Conservation (phyloP, 2,888 invertebrate species). For the Metalampra italica region DNA sequence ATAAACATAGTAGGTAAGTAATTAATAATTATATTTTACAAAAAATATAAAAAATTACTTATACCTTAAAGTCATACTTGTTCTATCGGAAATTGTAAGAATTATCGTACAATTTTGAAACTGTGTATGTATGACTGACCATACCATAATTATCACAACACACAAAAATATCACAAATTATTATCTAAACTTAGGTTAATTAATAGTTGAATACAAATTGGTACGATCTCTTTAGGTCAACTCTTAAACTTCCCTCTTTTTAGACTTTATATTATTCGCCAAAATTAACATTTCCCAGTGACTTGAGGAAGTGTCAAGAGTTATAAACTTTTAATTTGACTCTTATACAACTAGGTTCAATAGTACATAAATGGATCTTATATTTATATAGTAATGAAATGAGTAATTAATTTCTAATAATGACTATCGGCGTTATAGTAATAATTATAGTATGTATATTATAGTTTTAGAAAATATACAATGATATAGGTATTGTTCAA, state of each 20-base stretch:
- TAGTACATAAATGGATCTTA: no score
- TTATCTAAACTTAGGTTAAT: slow-evolving; percentile 16
- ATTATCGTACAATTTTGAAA: not conserved
- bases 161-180: slow-evolving; percentile 59
- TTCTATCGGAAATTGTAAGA: not conserved
- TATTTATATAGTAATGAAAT: no score
- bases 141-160: slow-evolving; percentile 46
- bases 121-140: not conserved
- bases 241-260: not conserved
- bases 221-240: not conserved
- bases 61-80: not conserved
- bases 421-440: no score
- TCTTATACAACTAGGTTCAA: no score
- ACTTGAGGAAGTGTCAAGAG: no score
- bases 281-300: no score
- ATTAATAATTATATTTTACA: not conserved
- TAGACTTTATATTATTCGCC: no score
- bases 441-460: no score
- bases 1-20: not conserved
- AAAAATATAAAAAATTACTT: not conserved
- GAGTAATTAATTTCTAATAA: no score
- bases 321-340: no score
- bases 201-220: slow-evolving; percentile 1
- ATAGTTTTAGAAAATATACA: no score
- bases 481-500: no score